Evolutionary conservation across 2,888 invertebrate genomes (phyloP).

Genomic region (Calephelis perditalis): DNA sequence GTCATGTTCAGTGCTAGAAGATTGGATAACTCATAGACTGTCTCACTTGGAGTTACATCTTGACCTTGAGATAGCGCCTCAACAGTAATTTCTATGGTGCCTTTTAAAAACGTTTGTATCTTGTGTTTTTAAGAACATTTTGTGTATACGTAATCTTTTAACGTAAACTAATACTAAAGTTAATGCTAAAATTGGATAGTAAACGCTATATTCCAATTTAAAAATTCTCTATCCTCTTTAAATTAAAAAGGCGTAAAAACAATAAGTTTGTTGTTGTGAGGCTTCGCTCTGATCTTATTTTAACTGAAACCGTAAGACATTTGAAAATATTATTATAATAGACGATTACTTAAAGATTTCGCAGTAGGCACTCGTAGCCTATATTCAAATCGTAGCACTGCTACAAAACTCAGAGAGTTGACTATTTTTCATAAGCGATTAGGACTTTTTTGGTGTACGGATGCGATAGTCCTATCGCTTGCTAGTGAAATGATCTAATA

Average conservation of each 20-base stretch:
- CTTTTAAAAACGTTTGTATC: too few species aligned
- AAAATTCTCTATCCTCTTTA: background rate
- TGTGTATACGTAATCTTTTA: too few species aligned
- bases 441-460: too few species aligned
- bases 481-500: background rate
- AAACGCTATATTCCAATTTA: background rate
- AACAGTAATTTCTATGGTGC: too few species aligned
- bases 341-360: background rate
- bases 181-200: background rate
- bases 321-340: background rate
- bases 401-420: slow-evolving; percentile 11
- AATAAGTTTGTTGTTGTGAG: background rate
- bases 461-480: background rate
- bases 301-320: slow-evolving; percentile 1
- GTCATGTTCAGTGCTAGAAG: too few species aligned
- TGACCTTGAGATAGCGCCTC: too few species aligned
- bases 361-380: slow-evolving; percentile 1
- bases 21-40: too few species aligned
- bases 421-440: too few species aligned
- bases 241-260: background rate
- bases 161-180: too few species aligned
- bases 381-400: slow-evolving; percentile 10
- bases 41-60: too few species aligned
- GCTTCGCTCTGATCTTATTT: background rate
- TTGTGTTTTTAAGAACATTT: too few species aligned